phyloP scores from a whole-genome alignment of 2,888 invertebrate species.

The Parasteatoda lunata region DNA sequence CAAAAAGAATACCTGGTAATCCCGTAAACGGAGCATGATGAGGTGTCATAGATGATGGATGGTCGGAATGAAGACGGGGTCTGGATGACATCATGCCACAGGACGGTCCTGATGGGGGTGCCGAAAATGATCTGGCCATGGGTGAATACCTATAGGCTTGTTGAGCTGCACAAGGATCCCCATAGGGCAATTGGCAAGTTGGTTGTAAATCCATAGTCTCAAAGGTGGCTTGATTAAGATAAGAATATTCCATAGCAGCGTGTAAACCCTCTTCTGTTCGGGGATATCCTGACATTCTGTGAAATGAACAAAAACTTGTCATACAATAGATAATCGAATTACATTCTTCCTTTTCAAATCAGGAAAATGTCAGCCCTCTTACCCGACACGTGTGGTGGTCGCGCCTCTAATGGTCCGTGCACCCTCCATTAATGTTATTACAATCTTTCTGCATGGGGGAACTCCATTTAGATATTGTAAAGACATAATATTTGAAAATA shows the following conservation, averaged over 20 bases:
- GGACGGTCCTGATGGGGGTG: conserved; percentile 70
- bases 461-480: too few relatives aligned
- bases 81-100: conserved; percentile 50
- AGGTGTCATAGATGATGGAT: conserved; percentile 84
- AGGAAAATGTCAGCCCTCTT: conserved; percentile 48
- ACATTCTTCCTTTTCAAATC: conserved; percentile 50
- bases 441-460: too few relatives aligned
- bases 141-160: conserved; percentile 85
- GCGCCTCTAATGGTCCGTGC: conserved; percentile 28
- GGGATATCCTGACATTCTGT: conserved; percentile 49
- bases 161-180: conserved; percentile 85
- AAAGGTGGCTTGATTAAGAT: conserved; percentile 82
- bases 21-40: conserved; percentile 16
- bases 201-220: conserved; percentile 74
- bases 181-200: conserved; percentile 80
- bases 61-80: conserved; percentile 39
- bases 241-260: conserved; percentile 80
- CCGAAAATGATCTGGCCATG: conserved; percentile 74
- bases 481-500: too few relatives aligned
- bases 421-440: conserved; percentile 31
- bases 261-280: conserved; percentile 46
- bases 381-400: conserved; percentile 7
- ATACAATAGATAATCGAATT: conserved; percentile 33
- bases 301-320: background rate
- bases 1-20: background rate